A percentile compares a stretch with the other conserved stretches of the same genome.
Evolutionary conservation across 2,797 vertebrate species (phyloP).

Genomic region (Lagorchestes hirsutus): DNA sequence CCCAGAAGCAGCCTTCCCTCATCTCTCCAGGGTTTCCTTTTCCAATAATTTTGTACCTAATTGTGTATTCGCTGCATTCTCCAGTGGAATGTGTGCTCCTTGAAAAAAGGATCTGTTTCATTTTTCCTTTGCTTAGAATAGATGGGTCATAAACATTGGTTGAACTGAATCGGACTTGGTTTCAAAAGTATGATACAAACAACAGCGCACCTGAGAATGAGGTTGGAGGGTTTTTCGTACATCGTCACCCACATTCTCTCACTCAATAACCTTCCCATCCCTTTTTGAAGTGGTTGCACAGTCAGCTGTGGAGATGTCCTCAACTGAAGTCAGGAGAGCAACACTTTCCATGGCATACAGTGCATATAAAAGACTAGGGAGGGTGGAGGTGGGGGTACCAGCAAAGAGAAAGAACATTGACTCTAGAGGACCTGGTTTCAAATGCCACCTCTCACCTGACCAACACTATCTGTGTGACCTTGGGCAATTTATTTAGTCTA

Average conservation of each 20-base stretch:
- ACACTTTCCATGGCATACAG: background rate
- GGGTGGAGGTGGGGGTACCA: background rate
- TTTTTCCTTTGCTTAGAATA: background rate
- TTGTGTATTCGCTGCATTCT: background rate
- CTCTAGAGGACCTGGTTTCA: background rate
- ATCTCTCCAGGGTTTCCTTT: background rate
- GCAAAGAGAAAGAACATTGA: background rate
- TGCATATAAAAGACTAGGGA: background rate
- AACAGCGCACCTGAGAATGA: background rate
- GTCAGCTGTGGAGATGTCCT: background rate
- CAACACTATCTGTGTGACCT: background rate
- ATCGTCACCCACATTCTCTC: background rate
- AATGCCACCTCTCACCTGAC: background rate
- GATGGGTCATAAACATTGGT: background rate
- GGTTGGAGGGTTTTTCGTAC: background rate
- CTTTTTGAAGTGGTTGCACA: background rate
- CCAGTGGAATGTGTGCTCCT: background rate
- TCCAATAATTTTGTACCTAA: background rate
- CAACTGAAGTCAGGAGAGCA: background rate
- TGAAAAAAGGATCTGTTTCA: background rate
- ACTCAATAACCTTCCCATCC: background rate
- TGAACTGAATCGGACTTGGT: background rate
- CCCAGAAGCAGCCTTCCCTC: background rate
- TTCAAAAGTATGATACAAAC: background rate
- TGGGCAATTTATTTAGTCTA: background rate